Conservation (phyloP, 2,888 invertebrate genomes). For the Choristoneura rosaceana region DNA sequence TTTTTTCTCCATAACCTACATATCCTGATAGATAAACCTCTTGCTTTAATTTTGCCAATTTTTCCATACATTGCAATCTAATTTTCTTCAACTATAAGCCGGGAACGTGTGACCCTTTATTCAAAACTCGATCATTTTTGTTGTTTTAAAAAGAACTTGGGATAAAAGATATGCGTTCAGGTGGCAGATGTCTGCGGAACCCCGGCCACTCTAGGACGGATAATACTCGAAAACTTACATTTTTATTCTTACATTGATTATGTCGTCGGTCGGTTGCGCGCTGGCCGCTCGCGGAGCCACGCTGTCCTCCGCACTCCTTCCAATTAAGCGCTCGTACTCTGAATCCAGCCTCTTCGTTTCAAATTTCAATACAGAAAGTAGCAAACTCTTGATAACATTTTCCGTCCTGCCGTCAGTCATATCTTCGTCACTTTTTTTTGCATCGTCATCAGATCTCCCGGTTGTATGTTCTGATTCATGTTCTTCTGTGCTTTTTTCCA, state of each 20-base stretch:
- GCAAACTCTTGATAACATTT: conserved; percentile 48
- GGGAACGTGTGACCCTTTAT: too few relatives aligned
- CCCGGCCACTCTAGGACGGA: conserved; percentile 1
- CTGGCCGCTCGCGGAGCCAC: background rate
- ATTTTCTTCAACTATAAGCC: too few relatives aligned
- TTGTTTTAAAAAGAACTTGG: background rate
- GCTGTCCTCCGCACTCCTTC: background rate
- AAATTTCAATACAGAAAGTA: conserved; percentile 58
- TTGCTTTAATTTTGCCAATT: too few relatives aligned
- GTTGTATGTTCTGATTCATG: background rate
- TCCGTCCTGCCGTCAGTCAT: conserved; percentile 26
- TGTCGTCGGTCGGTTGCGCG: background rate
- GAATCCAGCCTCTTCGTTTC: conserved; percentile 52
- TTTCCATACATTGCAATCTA: too few relatives aligned
- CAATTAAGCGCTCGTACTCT: conserved; percentile 44
- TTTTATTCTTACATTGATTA: conserved; percentile 1
- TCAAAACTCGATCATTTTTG: background rate
- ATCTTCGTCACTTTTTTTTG: conserved; percentile 19
- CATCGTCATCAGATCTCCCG: background rate
- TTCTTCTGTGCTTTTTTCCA: background rate
- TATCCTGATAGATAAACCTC: too few relatives aligned
- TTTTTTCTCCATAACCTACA: too few relatives aligned
- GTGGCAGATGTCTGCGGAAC: background rate
- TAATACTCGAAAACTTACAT: conserved; percentile 14
- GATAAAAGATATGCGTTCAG: background rate